These are phyloP conservation scores for Eupithecia dodoneata DNA, from an alignment of 2,888 invertebrate genomes.

Conservation along the genomic window DNA sequence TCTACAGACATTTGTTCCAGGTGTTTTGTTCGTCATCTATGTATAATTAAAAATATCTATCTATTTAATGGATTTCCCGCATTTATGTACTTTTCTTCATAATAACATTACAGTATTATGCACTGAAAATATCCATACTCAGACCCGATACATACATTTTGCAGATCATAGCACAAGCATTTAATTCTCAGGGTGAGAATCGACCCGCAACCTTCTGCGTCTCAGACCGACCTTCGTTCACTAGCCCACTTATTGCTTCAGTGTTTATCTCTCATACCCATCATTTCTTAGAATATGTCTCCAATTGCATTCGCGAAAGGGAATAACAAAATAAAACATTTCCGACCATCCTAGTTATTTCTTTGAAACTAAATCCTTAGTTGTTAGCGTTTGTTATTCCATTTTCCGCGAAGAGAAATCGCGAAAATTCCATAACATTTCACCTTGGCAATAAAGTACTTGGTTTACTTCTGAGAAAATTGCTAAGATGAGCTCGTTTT, in stretches of 20 bases:
- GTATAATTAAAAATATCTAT: too few relatives aligned
- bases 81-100: background rate
- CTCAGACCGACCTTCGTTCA: background rate
- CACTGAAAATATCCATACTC: too few relatives aligned
- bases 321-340: background rate
- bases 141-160: background rate
- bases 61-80: too few relatives aligned
- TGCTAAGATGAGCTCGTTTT: conserved; percentile 7
- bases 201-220: background rate
- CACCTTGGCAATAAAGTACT: background rate
- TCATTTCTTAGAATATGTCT: background rate
- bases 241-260: background rate
- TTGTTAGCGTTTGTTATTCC: conserved; percentile 17
- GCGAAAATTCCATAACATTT: conserved; percentile 7
- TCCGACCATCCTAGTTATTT: conserved; percentile 2
- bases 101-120: too few relatives aligned
- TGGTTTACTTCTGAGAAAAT: conserved; percentile 6
- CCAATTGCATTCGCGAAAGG: background rate
- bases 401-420: conserved; percentile 15
- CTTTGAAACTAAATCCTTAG: conserved; percentile 22
- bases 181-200: background rate
- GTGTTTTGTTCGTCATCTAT: too few relatives aligned
- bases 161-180: background rate
- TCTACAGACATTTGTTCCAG: too few relatives aligned
- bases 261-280: background rate